These are phyloP conservation scores for Dendronephthya gigantea DNA, from an alignment of 64 coral and sea anemone genomes.

Conservation along the genomic window DNA sequence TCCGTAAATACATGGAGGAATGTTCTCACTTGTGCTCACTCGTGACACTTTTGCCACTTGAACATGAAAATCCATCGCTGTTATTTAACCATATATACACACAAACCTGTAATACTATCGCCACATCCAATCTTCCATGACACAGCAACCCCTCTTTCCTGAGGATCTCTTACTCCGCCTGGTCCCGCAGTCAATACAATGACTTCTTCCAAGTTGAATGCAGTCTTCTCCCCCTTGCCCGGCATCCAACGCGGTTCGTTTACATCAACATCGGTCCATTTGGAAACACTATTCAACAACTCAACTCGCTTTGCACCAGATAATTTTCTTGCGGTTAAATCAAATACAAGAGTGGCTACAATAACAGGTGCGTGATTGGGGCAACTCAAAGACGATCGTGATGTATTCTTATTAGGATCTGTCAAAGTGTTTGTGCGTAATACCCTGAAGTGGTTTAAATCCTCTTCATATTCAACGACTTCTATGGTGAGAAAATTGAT, in stretches of 20 bases:
- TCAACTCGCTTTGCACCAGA: constrained; percentile 11
- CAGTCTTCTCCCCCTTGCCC: constrained; percentile 11
- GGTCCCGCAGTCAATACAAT: background rate
- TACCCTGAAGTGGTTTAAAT: background rate
- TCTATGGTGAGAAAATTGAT: background rate
- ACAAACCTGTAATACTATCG: background rate
- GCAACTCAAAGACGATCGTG: background rate
- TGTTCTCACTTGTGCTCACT: too few relatives aligned
- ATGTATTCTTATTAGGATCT: background rate
- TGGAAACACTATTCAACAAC: background rate
- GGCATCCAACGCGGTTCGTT: background rate
- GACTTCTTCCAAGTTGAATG: background rate
- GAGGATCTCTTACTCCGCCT: background rate
- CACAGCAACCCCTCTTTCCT: background rate
- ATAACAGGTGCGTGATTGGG: background rate
- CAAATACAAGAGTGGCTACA: background rate
- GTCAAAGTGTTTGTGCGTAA: background rate
- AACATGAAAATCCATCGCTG: too few relatives aligned
- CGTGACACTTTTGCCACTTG: too few relatives aligned
- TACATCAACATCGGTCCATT: background rate
- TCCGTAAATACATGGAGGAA: too few relatives aligned
- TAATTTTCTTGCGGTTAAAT: background rate
- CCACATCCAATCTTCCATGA: constrained; percentile 14
- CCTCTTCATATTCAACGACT: constrained; percentile 15
- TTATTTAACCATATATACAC: too few relatives aligned